A percentile compares a stretch with the other conserved stretches of the same genome.
Evolutionary conservation across 2,888 invertebrate species (phyloP).

Genomic region (Hirudinaria manillensis): DNA sequence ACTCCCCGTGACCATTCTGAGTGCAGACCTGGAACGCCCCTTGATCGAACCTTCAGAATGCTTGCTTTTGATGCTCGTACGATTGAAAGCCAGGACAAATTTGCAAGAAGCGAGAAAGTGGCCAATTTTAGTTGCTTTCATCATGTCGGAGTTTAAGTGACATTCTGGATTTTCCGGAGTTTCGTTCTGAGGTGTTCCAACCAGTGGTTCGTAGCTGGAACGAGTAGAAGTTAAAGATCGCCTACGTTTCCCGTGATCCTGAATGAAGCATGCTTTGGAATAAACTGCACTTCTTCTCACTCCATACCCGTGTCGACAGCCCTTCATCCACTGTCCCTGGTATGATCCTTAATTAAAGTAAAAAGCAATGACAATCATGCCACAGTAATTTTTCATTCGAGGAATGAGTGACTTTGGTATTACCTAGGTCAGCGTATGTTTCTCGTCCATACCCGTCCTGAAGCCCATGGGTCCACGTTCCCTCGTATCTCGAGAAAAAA

Average conservation of each 20-base stretch:
- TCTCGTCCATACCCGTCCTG: conserved; percentile 99
- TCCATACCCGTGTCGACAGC: conserved; percentile 96
- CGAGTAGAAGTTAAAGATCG: conserved; percentile 53
- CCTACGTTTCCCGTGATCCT: conserved; percentile 55
- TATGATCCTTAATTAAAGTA: conserved; percentile 51
- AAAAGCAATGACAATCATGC: not conserved
- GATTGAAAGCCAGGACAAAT: conserved; percentile 8
- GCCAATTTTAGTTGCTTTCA: conserved; percentile 30
- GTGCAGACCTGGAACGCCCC: not conserved
- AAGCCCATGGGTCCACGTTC: conserved; percentile 85
- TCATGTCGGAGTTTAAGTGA: conserved; percentile 27
- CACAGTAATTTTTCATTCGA: not conserved
- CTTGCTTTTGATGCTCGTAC: not conserved
- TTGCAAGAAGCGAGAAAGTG: conserved; percentile 24
- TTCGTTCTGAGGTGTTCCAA: conserved; percentile 16
- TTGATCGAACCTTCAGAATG: not conserved
- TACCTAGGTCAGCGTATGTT: conserved; percentile 97
- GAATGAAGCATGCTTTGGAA: conserved; percentile 89
- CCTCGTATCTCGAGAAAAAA: conserved; percentile 49
- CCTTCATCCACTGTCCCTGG: conserved; percentile 98
- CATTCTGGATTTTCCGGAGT: not conserved
- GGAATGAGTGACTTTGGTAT: too few relatives aligned
- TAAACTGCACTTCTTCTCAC: conserved; percentile 93
- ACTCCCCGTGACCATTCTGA: not conserved
- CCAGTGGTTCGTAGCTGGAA: conserved; percentile 17